Evolutionary conservation across 2,888 invertebrate genomes (phyloP), one percentile per base, ranked within the genome.

Genomic region (Yponomeuta cagnagella): DNA sequence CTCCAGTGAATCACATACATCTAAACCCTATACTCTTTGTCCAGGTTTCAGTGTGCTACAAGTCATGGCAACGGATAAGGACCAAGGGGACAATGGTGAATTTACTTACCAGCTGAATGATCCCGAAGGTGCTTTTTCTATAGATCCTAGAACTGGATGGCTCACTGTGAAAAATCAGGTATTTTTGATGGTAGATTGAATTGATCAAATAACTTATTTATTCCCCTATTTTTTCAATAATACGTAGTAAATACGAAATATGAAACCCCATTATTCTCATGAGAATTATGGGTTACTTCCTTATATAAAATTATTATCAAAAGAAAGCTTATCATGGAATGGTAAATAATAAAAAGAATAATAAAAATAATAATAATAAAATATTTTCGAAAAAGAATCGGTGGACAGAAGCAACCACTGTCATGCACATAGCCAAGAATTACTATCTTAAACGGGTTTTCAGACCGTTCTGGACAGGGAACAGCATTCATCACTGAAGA

Each of bases 61-160:
- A 87, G 95, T 97, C 10, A 94, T 96, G 79, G 97, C 97, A 0
- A 91, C 94, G 1, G 97, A 97, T 80, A 94, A 93, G 70, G 97
- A 97, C 81, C 96, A 96, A 88, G 97, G 95, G 0, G 97, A 97
- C 74, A 97, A 98, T 80, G 96, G 95, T 0, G 96, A 96, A 78
- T 98, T 98, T 78, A 93, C 94, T 0, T 98, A 96, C 83, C 95
- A 96, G 76, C 89, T 97, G 3, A 94, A 94, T 63, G 96, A 96
- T 77, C 93, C 94, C 0, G 94, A 94, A 30, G 95, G 95, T 2
- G 97, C 97, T 0, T 97, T 97, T 81, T 94, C 94, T 6, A 95
- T 97, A 70, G 97, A 97, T 73, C 93, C 95, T 0, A 93, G 95
- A 75, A 95, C 95, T 9, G 98, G 97, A 0, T 97, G 97, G 97